phyloP scores from a whole-genome alignment of 2,797 vertebrate species.

The Sorex maritimensis region DNA sequence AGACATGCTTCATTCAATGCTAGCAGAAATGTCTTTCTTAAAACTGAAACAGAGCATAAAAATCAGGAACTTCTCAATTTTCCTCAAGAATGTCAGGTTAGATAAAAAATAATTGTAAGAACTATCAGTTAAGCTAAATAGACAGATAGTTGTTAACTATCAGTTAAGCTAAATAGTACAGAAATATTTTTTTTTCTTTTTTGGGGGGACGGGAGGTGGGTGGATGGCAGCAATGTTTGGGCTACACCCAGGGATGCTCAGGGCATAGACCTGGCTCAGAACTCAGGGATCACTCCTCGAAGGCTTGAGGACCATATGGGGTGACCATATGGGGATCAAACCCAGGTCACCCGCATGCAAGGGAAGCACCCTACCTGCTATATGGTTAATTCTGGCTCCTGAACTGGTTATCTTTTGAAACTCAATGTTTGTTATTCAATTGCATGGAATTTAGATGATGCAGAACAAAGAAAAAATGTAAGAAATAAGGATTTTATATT shows the following conservation, averaged over 20 bases:
- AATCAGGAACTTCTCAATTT: background rate
- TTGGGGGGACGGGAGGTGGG: no score
- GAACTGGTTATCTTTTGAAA: slow-evolving; percentile 12
- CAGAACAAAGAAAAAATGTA: no score
- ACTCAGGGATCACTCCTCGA: no score
- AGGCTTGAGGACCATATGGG: no score
- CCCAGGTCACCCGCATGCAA: no score
- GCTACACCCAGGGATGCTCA: no score
- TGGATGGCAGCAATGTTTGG: no score
- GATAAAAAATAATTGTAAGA: background rate
- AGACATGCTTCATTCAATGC: background rate
- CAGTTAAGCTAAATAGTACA: background rate
- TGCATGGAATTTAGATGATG: slow-evolving; percentile 39
- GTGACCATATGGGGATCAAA: no score
- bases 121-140: background rate
- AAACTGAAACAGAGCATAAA: background rate
- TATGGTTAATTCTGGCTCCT: no score
- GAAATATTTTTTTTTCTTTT: background rate
- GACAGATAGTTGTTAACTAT: no score
- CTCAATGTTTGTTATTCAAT: slow-evolving; percentile 9
- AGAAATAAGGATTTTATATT: background rate
- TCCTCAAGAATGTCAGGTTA: slow-evolving; percentile 22
- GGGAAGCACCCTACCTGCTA: no score
- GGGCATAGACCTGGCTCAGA: no score
- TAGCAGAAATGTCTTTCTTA: background rate